Base-by-base conservation (phyloP, 2,113 vertebrate species). In the Eulemur rufifrons region DNA sequence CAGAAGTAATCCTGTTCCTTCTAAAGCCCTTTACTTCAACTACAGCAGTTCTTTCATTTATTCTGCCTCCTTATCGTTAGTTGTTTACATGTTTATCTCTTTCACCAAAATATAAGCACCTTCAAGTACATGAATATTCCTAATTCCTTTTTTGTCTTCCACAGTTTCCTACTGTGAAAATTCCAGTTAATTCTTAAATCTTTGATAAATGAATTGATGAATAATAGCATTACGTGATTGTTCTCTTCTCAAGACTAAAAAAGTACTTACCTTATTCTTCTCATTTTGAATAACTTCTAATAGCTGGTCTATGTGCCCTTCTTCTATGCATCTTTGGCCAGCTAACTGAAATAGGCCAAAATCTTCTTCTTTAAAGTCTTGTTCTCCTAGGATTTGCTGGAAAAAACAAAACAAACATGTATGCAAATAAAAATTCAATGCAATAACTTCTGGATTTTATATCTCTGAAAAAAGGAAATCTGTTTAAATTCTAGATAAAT, bases 271-370 rank as follows among this genome's bases (percentile, higher is more conserved):
- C 99, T 99, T 99, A 97, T 99, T 99, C 97, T 99, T 99, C 92
- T 99, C 99, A 98, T 99, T 99, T 96, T 99, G 96, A 96, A 99
- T 97, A 82, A 99, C 98, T 97, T 99, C 99, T 96, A 99, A 98
- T 61, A 99, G 98, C 89, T 99, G 98, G 23, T 98, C 98, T 74
- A 98, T 96, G 96, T 99, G 94, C 2, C 99, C 99, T 95, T 99
- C 99, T 97, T 99, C 99, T 95, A 99, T 98, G 97, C 99, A 99
- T 64, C 98, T 98, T 93, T 99, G 98, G 71, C 99, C 99, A 25
- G 99, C 98, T 69, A 98, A 97, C 21, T 98, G 99, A 98, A 99
- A 99, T 25, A 99, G 91, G 54, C 99, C 98, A 95, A 99, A 99
- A 97, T 99, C 99, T 98, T 99, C 99, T 27, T 99, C 97, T 96